Conservation (phyloP, 2,113 vertebrate genomes). For the Hyperopisus bebe region DNA sequence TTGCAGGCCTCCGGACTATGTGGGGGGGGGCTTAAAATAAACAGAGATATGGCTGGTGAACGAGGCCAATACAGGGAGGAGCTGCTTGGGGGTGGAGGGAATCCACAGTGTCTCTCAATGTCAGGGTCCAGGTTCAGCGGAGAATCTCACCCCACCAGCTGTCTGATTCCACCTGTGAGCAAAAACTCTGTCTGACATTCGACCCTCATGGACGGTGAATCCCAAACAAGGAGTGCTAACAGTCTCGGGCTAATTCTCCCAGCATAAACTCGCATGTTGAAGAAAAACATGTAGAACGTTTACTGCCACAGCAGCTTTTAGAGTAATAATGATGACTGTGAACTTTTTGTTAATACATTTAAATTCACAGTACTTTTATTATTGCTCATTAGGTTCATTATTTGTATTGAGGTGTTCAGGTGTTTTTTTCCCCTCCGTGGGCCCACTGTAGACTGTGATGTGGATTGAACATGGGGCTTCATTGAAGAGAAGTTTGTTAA, state of each 20-base stretch:
- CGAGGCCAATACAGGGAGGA: slow-evolving; percentile 47
- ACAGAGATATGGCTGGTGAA: slow-evolving; percentile 43
- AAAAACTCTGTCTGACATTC: neutral
- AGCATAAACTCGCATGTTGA: too few relatives aligned
- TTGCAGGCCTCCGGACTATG: slow-evolving; percentile 49
- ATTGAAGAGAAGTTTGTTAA: neutral
- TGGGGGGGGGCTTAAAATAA: slow-evolving; percentile 57
- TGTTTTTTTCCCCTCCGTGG: too few relatives aligned
- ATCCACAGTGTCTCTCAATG: slow-evolving; percentile 69
- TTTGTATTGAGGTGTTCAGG: too few relatives aligned
- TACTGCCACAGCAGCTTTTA: neutral
- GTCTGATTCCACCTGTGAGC: slow-evolving; percentile 38
- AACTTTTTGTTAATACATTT: neutral
- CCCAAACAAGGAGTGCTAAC: neutral
- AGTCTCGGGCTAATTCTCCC: neutral
- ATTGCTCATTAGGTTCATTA: neutral
- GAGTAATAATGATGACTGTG: neutral
- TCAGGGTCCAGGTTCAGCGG: slow-evolving; percentile 62
- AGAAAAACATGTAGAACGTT: too few relatives aligned
- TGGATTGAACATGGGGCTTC: neutral
- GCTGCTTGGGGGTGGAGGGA: slow-evolving; percentile 37
- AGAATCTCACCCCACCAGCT: slow-evolving; percentile 62
- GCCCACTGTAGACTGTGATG: neutral
- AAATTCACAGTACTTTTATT: neutral
- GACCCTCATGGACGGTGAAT: neutral